Percentiles rank a stretch among this genome's conserved stretches.
Conservation (phyloP, 2,113 vertebrate genomes). For the Rhizomys pruinosus region DNA sequence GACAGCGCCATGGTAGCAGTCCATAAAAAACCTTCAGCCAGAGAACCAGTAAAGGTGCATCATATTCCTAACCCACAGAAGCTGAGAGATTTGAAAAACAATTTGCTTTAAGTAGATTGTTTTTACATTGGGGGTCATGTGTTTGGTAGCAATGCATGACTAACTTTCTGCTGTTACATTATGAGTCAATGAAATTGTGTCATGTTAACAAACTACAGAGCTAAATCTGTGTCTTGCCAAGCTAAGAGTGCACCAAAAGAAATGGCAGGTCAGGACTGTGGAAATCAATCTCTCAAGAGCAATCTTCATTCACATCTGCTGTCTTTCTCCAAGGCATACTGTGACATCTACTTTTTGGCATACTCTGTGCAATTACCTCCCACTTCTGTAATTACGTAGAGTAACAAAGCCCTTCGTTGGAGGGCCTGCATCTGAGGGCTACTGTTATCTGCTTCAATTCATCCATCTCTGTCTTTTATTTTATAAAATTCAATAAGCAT, state of each 20-base stretch:
- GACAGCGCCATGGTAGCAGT: background rate
- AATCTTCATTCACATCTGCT: slow-evolving; percentile 12
- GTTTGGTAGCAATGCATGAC: background rate
- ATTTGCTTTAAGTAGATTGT: background rate
- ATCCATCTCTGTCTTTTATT: slow-evolving; percentile 46
- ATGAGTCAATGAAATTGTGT: slow-evolving; percentile 33
- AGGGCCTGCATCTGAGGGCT: slow-evolving; percentile 58
- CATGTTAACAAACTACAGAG: background rate
- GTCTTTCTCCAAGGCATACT: slow-evolving; percentile 52
- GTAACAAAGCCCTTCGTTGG: slow-evolving; percentile 43
- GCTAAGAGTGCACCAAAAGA: background rate
- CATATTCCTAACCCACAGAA: background rate
- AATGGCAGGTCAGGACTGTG: background rate
- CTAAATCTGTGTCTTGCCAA: background rate
- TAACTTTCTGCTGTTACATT: slow-evolving; percentile 4
- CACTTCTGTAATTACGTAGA: slow-evolving; percentile 22
- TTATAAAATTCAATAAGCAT: slow-evolving; percentile 15
- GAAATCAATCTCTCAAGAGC: slow-evolving; percentile 49
- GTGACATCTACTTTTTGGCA: slow-evolving; percentile 52
- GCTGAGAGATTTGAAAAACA: background rate
- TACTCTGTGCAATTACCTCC: slow-evolving; percentile 44
- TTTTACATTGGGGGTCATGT: background rate
- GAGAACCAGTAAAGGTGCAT: background rate
- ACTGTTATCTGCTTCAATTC: slow-evolving; percentile 6
- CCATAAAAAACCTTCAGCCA: background rate